Conservation (phyloP, 1,140 invertebrate genomes). For the Ylistrum balloti region DNA sequence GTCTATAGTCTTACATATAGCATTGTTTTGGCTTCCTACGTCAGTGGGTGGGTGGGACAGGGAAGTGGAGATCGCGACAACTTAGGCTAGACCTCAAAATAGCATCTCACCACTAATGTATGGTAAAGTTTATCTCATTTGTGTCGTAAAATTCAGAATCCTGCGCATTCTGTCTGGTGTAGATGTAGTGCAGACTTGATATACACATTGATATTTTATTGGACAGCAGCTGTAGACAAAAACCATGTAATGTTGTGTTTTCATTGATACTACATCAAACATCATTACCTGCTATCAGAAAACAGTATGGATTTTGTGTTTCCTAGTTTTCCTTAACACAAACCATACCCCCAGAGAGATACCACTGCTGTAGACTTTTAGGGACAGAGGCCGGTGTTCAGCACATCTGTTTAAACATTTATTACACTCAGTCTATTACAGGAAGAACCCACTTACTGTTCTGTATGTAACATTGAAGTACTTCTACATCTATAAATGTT, state of each 20-base stretch:
- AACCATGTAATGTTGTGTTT: neutral
- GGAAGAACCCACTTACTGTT: neutral
- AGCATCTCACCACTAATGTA: too few species aligned
- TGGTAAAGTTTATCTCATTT: too few species aligned
- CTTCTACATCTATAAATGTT: neutral
- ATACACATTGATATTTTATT: neutral
- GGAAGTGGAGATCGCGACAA: too few species aligned
- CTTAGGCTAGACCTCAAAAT: too few species aligned
- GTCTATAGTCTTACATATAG: too few species aligned
- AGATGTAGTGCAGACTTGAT: too few species aligned
- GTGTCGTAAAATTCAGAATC: too few species aligned
- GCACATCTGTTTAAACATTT: conserved; percentile 26
- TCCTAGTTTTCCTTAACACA: neutral
- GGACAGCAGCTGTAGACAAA: neutral
- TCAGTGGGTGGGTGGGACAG: too few species aligned
- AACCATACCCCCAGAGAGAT: neutral
- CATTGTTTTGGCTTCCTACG: too few species aligned
- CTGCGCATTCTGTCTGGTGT: too few species aligned
- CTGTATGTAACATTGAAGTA: neutral
- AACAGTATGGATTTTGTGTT: neutral
- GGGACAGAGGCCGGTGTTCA: neutral
- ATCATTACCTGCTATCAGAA: neutral
- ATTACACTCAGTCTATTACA: neutral
- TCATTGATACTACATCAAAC: neutral
- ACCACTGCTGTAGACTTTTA: neutral